Evolutionary conservation across 2,797 vertebrate genomes (phyloP), one percentile per base, ranked within the genome.

Genomic region (Spatula clypeata): DNA sequence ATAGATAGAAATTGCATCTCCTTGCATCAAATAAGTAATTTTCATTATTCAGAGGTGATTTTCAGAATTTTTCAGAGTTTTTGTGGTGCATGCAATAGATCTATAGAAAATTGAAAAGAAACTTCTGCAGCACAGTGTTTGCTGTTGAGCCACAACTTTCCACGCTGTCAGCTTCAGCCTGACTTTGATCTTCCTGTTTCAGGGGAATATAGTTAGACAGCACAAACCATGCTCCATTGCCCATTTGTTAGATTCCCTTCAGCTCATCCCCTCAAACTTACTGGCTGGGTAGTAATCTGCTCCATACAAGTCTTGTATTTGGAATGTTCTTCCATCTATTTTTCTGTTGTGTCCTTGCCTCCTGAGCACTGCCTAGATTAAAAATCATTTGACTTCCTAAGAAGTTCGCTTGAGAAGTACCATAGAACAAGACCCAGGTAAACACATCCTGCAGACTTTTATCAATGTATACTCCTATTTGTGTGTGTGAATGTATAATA

Each of bases 371-470:
- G 31, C 80, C 76, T 77, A 20, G 17, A 40, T 32, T 88, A 88
- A 88, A 90, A 86, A 80, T 74, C 29, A 32, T 21, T 69, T 57
- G 0, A 12, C 20, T 86, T 85, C 18, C 38, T 61, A 6, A 49
- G 62, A 91, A 80, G 26, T 88, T 62, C 77, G 14, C 27, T 42
- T 49, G 57, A 45, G 66, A 74, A 71, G 47, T 53, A 23, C 44
- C 83, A 61, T 44, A 67, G 65, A 44, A 31, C 10, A 74, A 47
- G 45, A 66, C 19, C 9, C 71, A 79, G 55, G 83, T 86, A 79
- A 97, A 94, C 74, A 93, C 64, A 88, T 97, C 80, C 84, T 92
- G 57, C 57, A 71, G 53, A 47, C 13, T 57, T 54, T 51, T 38
- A 47, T 6, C 19, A 1, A 0, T 66, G 60, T 29, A 17, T 5